Conservation (phyloP, 2,113 vertebrate genomes). For the Callospermophilus lateralis region DNA sequence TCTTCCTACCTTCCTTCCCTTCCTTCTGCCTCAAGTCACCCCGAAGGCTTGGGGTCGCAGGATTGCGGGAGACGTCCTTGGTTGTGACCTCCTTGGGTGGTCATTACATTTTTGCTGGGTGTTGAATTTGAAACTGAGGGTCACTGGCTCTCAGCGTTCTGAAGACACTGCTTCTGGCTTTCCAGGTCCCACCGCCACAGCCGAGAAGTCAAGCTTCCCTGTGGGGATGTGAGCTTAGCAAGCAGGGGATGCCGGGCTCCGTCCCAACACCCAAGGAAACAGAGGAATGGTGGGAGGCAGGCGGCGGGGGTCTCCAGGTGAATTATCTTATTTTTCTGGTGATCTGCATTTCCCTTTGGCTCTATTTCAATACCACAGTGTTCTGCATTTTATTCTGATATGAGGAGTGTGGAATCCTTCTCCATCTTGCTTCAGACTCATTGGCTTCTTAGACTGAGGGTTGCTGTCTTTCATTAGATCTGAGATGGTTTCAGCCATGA, state of each 20-base stretch:
- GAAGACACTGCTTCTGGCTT: rapidly evolving
- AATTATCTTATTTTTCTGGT: no score
- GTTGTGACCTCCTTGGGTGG: background rate
- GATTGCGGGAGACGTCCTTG: no score
- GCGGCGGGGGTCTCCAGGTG: no score
- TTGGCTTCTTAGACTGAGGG: background rate
- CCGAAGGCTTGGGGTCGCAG: no score
- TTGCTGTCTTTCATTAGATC: background rate
- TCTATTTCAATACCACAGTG: rapidly evolving
- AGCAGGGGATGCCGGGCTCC: background rate
- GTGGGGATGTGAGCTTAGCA: no score
- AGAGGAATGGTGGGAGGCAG: no score
- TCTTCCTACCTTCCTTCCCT: rapidly evolving
- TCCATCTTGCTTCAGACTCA: background rate
- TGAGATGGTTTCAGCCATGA: rapidly evolving
- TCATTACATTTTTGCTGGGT: background rate
- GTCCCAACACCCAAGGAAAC: background rate
- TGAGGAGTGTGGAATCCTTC: no score
- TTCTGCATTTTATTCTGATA: background rate
- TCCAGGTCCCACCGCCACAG: rapidly evolving
- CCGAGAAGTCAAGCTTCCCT: background rate
- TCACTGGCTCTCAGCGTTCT: rapidly evolving
- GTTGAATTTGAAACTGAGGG: no score
- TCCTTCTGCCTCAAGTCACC: background rate
- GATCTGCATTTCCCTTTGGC: background rate